Evolutionary conservation across 2,888 invertebrate species (phyloP).

Genomic region (Meta bourneti): DNA sequence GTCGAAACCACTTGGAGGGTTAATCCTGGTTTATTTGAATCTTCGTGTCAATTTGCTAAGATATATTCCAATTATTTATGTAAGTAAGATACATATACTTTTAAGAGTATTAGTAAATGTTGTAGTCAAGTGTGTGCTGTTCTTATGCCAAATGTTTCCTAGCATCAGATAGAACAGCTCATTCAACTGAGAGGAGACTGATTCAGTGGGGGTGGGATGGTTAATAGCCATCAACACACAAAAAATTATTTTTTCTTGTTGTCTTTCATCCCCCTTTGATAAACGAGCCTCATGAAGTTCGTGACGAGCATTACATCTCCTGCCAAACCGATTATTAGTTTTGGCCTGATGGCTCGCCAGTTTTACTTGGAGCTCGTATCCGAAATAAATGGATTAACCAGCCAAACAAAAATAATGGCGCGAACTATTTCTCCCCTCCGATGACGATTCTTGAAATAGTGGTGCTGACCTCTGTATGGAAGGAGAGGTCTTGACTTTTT

Average conservation of each 20-base stretch:
- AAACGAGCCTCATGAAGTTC: slow-evolving; percentile 37
- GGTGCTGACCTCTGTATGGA: neutral
- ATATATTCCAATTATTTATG: no score
- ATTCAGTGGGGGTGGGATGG: slow-evolving; percentile 9
- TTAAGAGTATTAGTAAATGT: no score
- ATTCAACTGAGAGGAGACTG: neutral
- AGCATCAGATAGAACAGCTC: neutral
- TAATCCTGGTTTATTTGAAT: no score
- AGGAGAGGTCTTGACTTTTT: neutral
- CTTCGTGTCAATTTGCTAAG: no score
- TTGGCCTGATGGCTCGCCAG: slow-evolving; percentile 44
- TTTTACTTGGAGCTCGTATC: slow-evolving; percentile 38
- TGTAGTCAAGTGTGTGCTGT: no score
- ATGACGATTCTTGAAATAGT: slow-evolving; percentile 38
- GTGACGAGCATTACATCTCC: slow-evolving; percentile 61
- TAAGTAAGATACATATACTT: no score
- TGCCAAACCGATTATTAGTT: slow-evolving; percentile 68
- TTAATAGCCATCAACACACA: slow-evolving; percentile 48
- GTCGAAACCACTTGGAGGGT: no score
- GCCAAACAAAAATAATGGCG: slow-evolving; percentile 39
- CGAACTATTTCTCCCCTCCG: slow-evolving; percentile 15
- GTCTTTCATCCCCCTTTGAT: slow-evolving; percentile 37
- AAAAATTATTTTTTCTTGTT: slow-evolving; percentile 28
- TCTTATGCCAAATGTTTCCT: neutral
- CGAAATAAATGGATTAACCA: slow-evolving; percentile 68